phyloP scores from a whole-genome alignment of 53 echinoderm and acorn worm genomes.

The Pentamera pediparva region DNA sequence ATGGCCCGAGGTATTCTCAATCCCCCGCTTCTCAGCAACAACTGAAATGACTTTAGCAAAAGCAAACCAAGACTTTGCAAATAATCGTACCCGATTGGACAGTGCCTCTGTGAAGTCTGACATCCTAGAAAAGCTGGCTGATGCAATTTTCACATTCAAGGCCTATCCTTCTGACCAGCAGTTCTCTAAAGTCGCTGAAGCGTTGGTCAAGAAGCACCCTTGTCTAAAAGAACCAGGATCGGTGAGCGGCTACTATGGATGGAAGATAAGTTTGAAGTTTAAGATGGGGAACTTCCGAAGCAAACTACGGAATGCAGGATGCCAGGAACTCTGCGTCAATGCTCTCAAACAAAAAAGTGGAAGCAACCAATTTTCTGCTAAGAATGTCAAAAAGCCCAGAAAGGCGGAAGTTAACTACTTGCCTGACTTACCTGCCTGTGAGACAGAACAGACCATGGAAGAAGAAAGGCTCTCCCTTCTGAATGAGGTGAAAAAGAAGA shows the following conservation, averaged over 20 bases:
- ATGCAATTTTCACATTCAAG: constrained; percentile 36
- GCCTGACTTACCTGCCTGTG: constrained; percentile 34
- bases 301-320: constrained; percentile 24
- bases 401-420: constrained; percentile 51
- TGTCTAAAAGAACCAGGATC: constrained; percentile 28
- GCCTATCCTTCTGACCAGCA: constrained; percentile 46
- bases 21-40: constrained; percentile 27
- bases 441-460: constrained; percentile 38
- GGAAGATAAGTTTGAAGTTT: constrained; percentile 48
- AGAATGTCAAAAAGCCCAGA: constrained; percentile 42
- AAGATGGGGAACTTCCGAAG: constrained; percentile 50
- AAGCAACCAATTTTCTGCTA: constrained; percentile 22
- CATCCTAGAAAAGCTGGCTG: constrained; percentile 45
- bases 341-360: constrained; percentile 19
- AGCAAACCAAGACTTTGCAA: not conserved
- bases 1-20: constrained; percentile 23
- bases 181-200: constrained; percentile 28
- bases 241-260: constrained; percentile 16
- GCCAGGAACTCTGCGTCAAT: constrained; percentile 26
- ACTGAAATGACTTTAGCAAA: constrained; percentile 18
- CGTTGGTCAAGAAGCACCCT: constrained; percentile 29
- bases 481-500: constrained; percentile 28
- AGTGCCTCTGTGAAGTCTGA: constrained; percentile 4
- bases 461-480: constrained; percentile 8
- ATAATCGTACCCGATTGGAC: not conserved